Percentiles rank a stretch among this genome's conserved stretches.
phyloP scores from a whole-genome alignment of 2,113 vertebrate genomes.

The Trochalopteron elliotii region DNA sequence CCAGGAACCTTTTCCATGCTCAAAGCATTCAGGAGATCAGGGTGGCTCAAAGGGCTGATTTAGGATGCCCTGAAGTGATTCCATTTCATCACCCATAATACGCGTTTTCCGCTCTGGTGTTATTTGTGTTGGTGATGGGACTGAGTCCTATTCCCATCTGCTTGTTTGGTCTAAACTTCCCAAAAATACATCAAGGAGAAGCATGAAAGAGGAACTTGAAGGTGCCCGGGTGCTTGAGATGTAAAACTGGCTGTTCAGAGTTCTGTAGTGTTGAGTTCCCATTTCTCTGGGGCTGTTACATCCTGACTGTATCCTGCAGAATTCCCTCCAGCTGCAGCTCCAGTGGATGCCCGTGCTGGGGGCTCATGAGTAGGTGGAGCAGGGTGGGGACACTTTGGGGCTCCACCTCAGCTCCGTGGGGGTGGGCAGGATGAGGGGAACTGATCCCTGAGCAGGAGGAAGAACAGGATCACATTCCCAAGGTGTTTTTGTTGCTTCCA shows the following conservation, averaged over 20 bases:
- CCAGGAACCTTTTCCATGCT: background rate
- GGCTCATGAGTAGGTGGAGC: background rate
- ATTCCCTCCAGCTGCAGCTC: background rate
- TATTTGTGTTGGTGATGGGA: background rate
- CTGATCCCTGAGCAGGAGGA: background rate
- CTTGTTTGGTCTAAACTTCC: background rate
- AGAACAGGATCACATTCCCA: background rate
- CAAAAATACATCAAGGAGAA: background rate
- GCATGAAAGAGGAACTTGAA: slow-evolving; percentile 10
- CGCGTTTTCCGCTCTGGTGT: background rate
- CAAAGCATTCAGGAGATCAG: background rate
- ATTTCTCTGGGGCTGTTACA: accelerated
- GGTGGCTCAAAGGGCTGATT: background rate
- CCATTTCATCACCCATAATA: background rate
- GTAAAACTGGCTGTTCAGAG: background rate
- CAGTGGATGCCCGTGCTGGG: accelerated
- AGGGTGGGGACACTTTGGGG: background rate
- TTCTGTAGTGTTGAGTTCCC: background rate
- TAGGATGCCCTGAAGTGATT: background rate
- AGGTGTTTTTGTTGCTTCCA: background rate
- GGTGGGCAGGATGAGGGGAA: background rate
- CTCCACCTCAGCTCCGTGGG: background rate
- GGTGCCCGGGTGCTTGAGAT: background rate
- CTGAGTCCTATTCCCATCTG: background rate
- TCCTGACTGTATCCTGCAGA: background rate